These are phyloP conservation scores for Panthera tigris DNA, from an alignment of 2,113 vertebrate species.

Conservation along the genomic window DNA sequence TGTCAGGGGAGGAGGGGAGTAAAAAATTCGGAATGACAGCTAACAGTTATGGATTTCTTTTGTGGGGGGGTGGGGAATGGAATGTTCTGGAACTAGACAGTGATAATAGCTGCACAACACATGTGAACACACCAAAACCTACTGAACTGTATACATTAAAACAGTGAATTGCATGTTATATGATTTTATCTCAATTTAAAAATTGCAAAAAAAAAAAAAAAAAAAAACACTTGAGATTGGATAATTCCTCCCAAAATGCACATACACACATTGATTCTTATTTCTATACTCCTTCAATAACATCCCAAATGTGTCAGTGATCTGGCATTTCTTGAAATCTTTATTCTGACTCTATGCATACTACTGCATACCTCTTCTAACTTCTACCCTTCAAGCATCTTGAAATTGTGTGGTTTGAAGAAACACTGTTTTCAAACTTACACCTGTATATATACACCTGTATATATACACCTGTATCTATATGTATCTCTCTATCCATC, in stretches of 20 bases:
- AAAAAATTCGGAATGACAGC: not conserved
- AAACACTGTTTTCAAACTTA: not conserved
- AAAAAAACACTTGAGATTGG: not conserved
- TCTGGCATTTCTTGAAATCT: not conserved
- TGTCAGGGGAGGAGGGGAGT: accelerated
- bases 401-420: not conserved
- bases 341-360: not conserved
- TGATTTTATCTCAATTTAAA: not conserved
- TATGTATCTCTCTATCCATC: not conserved
- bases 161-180: not conserved
- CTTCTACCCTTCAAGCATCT: not conserved
- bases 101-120: not conserved
- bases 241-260: not conserved
- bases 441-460: not conserved
- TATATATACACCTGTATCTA: not conserved
- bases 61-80: not conserved
- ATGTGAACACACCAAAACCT: not conserved
- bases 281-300: not conserved
- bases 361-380: not conserved
- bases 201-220: not conserved
- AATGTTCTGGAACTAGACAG: not conserved
- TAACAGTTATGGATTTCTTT: not conserved
- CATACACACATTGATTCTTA: not conserved
- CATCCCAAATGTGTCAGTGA: not conserved
- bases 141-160: not conserved